Evolutionary conservation across 2,888 invertebrate species (phyloP).

Genomic region (Agonum fuliginosum): DNA sequence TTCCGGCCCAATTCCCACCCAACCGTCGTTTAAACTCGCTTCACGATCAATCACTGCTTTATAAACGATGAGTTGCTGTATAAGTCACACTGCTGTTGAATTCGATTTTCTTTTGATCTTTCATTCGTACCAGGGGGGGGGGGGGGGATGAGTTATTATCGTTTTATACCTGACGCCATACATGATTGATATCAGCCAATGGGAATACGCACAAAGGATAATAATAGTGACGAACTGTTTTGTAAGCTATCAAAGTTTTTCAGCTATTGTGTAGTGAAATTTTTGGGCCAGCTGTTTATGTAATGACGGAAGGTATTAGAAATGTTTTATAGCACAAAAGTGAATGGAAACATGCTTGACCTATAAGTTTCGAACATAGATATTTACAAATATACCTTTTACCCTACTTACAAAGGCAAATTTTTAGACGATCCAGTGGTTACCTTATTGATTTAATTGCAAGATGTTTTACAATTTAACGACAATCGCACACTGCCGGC

Average conservation of each 20-base stretch:
- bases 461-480: no score
- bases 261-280: constrained; percentile 9
- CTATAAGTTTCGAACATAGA: no score
- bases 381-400: no score
- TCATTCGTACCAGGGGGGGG: background rate
- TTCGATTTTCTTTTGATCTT: constrained; percentile 43
- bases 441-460: no score
- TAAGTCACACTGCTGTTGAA: constrained; percentile 40
- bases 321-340: no score
- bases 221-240: constrained; percentile 28
- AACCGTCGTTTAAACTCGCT: constrained; percentile 5
- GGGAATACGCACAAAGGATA: constrained; percentile 25
- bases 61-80: constrained; percentile 43
- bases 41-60: constrained; percentile 47
- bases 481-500: no score
- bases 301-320: constrained; percentile 15
- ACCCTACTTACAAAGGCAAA: no score
- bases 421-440: no score
- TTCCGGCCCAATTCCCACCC: constrained; percentile 21
- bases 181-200: constrained; percentile 41
- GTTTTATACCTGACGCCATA: constrained; percentile 37
- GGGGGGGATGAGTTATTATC: constrained; percentile 34
- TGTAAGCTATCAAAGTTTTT: constrained; percentile 22
- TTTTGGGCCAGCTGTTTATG: constrained; percentile 2
- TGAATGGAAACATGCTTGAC: no score